Conservation (phyloP, 2,888 invertebrate species). For the Lysandra coridon region DNA sequence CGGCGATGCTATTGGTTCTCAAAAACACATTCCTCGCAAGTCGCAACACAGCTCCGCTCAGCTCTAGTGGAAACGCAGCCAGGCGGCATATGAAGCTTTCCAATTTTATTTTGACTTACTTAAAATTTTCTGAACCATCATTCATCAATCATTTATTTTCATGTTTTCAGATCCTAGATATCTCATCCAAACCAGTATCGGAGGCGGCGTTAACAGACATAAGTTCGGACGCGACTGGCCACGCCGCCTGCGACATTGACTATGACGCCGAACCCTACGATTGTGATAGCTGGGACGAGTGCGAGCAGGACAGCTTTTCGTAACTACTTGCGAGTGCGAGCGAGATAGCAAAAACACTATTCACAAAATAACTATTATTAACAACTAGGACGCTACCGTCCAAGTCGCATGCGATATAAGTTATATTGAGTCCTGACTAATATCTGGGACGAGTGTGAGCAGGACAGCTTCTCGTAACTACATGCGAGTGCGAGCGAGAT, state of each 20-base stretch:
- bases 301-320: conserved; percentile 79
- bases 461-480: conserved; percentile 74
- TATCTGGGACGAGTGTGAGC: conserved; percentile 63
- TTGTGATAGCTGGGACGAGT: conserved; percentile 79
- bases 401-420: too few relatives aligned
- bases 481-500: conserved; percentile 27
- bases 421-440: not conserved
- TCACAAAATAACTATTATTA: conserved; percentile 16
- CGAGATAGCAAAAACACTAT: conserved; percentile 21
- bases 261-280: conserved; percentile 76
- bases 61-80: too few relatives aligned
- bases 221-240: conserved; percentile 76
- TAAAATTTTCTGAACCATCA: too few relatives aligned
- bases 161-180: conserved; percentile 66
- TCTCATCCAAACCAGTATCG: conserved; percentile 76
- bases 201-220: conserved; percentile 75
- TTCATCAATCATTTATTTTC: not conserved
- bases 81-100: too few relatives aligned
- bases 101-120: too few relatives aligned
- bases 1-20: too few relatives aligned
- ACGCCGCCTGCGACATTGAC: conserved; percentile 78
- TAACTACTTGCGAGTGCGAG: conserved; percentile 44
- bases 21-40: too few relatives aligned
- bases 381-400: not conserved
- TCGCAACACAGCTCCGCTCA: too few relatives aligned